phyloP scores from a whole-genome alignment of 2,113 vertebrate genomes.

The Dasyurus viverrinus region DNA sequence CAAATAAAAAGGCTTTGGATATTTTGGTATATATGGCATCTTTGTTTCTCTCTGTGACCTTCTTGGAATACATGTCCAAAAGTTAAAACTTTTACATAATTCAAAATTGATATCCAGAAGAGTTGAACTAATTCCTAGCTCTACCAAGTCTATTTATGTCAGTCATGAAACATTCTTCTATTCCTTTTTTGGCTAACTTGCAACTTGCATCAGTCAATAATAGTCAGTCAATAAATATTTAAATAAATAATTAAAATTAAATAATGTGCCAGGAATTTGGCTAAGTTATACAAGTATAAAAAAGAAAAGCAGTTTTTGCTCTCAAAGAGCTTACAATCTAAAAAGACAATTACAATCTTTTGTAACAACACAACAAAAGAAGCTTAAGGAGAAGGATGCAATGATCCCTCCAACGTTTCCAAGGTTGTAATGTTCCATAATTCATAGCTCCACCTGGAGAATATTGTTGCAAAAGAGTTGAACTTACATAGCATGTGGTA shows the following conservation, averaged over 20 bases:
- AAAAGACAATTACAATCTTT: neutral
- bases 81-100: neutral
- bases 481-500: neutral
- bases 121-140: neutral
- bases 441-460: neutral
- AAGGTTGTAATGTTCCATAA: neutral
- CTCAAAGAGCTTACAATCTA: neutral
- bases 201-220: neutral
- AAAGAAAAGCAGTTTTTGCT: neutral
- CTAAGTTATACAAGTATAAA: neutral
- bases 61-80: neutral
- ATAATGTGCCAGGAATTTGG: neutral
- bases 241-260: too few species aligned
- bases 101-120: neutral
- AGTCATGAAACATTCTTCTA: neutral
- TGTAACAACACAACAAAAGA: neutral
- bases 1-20: neutral
- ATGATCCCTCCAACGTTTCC: neutral
- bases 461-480: neutral
- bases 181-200: neutral
- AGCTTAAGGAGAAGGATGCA: neutral
- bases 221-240: neutral
- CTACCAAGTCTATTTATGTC: neutral
- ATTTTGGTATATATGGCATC: neutral
- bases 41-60: neutral